Percentiles rank a stretch among this genome's conserved stretches.
Evolutionary conservation across 2,888 invertebrate species (phyloP).

Genomic region (Leptogaster cylindrica): DNA sequence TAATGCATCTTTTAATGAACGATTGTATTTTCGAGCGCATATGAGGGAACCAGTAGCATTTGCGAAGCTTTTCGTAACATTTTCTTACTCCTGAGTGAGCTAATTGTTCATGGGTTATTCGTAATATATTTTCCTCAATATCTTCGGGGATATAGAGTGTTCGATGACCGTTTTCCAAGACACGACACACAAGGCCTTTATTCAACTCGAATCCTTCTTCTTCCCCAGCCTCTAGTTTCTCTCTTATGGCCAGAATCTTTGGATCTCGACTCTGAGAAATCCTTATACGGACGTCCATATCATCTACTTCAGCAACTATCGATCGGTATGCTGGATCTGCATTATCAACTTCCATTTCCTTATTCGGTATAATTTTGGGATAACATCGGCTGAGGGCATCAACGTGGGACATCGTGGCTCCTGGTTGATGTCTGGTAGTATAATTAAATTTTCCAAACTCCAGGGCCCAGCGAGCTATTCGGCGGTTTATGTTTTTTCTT

Average conservation of each 20-base stretch:
- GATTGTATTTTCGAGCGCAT: slow-evolving; percentile 42
- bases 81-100: slow-evolving; percentile 53
- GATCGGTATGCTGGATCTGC: slow-evolving; percentile 47
- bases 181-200: slow-evolving; percentile 34
- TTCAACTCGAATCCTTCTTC: slow-evolving; percentile 1
- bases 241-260: background rate
- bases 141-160: slow-evolving; percentile 45
- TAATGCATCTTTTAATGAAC: background rate
- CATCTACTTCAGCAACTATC: background rate
- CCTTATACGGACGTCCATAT: slow-evolving; percentile 14
- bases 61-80: slow-evolving; percentile 47
- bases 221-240: slow-evolving; percentile 26
- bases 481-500: slow-evolving; percentile 51
- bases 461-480: slow-evolving; percentile 54
- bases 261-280: slow-evolving; percentile 31
- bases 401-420: slow-evolving; percentile 51
- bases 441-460: slow-evolving; percentile 53
- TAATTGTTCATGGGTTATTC: slow-evolving; percentile 49
- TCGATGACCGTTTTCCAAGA: slow-evolving; percentile 3
- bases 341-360: no score
- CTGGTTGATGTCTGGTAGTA: slow-evolving; percentile 54
- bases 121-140: slow-evolving; percentile 48
- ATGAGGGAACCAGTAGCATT: slow-evolving; percentile 53
- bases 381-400: slow-evolving; percentile 55
- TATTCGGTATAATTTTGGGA: no score